phyloP scores from a whole-genome alignment of 2,888 invertebrate genomes.

The Tolmerus cingulatus region DNA sequence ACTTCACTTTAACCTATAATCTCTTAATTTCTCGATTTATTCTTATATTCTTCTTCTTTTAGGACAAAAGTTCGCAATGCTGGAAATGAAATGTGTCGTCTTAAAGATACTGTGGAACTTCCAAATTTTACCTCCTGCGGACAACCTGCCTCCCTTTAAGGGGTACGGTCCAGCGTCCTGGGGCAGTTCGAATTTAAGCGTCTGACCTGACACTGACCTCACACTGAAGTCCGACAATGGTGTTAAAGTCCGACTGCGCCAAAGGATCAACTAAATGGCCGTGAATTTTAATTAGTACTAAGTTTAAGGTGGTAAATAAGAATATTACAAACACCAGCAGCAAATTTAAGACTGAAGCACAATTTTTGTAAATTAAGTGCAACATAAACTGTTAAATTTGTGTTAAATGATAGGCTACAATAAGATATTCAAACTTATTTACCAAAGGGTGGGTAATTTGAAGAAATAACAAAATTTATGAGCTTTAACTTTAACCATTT shows the following conservation, averaged over 20 bases:
- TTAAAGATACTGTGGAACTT: slow-evolving; percentile 66
- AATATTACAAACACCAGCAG: neutral
- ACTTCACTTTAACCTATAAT: neutral
- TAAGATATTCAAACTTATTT: too few relatives aligned
- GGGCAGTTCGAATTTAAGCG: neutral
- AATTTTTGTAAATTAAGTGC: too few relatives aligned
- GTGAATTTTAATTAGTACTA: neutral
- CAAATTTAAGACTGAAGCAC: too few relatives aligned
- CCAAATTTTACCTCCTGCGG: slow-evolving; percentile 58
- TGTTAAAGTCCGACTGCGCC: slow-evolving; percentile 61
- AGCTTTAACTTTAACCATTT: too few relatives aligned
- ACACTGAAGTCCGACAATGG: slow-evolving; percentile 65
- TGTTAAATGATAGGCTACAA: too few relatives aligned
- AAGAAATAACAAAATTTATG: too few relatives aligned
- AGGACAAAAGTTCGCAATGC: slow-evolving; percentile 65
- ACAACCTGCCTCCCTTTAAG: slow-evolving; percentile 51
- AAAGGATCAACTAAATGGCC: slow-evolving; percentile 50
- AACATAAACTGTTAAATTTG: too few relatives aligned
- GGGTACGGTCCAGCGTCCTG: neutral
- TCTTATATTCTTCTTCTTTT: neutral
- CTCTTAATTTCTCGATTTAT: neutral
- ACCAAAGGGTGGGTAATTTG: too few relatives aligned
- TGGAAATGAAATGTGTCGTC: slow-evolving; percentile 67
- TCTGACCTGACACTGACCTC: slow-evolving; percentile 62
- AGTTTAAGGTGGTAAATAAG: neutral